Percentiles rank a stretch among this genome's conserved stretches.
phyloP scores from a whole-genome alignment of 2,888 invertebrate species.

The Gari tellinella region DNA sequence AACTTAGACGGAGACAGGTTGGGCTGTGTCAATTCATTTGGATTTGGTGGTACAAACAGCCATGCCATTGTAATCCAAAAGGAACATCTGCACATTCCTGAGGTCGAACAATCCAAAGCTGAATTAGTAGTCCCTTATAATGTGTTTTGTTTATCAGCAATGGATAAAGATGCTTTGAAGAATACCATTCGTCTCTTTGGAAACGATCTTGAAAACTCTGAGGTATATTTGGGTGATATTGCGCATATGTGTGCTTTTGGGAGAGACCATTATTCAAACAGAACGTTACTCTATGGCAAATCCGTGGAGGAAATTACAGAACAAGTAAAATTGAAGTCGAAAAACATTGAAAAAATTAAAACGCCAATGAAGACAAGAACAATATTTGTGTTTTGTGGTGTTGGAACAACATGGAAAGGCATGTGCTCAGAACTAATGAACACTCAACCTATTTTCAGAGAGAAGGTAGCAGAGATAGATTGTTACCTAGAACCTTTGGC shows the following conservation, averaged over 20 bases:
- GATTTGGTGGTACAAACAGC: conserved; percentile 69
- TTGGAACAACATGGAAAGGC: conserved; percentile 65
- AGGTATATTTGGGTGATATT: conserved; percentile 13
- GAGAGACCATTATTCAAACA: conserved; percentile 56
- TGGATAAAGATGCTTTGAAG: conserved; percentile 7
- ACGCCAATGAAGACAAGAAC: conserved; percentile 14
- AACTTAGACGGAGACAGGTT: conserved; percentile 3
- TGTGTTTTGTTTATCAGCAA: conserved; percentile 4
- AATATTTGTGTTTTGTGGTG: conserved; percentile 69
- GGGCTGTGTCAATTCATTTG: conserved; percentile 63
- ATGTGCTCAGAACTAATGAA: conserved; percentile 60
- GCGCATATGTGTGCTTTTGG: conserved; percentile 58
- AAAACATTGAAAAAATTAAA: conserved; percentile 3
- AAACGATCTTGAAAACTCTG: neutral
- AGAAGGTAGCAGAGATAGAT: conserved; percentile 31
- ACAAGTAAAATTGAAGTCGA: conserved; percentile 19
- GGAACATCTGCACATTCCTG: too few relatives aligned
- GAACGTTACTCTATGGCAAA: conserved; percentile 22
- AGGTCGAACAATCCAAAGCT: too few relatives aligned
- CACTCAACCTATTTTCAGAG: conserved; percentile 28
- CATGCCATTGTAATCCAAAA: conserved; percentile 53
- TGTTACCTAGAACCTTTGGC: neutral
- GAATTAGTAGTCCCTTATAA: neutral
- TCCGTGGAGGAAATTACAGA: conserved; percentile 14
- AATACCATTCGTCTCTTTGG: neutral